A percentile compares a stretch with the other conserved stretches of the same genome.
phyloP scores from a whole-genome alignment of 2,888 invertebrate genomes.

The Xestobium rufovillosum region DNA sequence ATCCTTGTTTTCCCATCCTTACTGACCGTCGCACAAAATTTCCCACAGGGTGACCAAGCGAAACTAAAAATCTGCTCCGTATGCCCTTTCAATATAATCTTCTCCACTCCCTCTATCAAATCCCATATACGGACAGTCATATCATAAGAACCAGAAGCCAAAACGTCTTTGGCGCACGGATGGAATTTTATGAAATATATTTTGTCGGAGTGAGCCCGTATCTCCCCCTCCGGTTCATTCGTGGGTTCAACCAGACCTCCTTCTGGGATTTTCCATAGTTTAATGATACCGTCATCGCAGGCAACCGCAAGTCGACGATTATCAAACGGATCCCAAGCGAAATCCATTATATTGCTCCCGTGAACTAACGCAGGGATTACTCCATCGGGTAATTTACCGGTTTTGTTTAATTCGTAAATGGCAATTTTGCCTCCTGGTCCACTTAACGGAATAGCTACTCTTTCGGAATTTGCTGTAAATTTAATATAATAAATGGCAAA shows the following conservation, averaged over 20 bases:
- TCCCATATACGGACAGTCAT: conserved; percentile 87
- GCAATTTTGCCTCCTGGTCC: conserved; percentile 89
- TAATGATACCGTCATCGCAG: conserved; percentile 71
- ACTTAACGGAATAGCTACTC: conserved; percentile 83
- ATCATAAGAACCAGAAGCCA: conserved; percentile 86
- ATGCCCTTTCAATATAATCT: conserved; percentile 65
- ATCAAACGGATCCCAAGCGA: conserved; percentile 92
- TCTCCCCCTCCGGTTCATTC: conserved; percentile 61
- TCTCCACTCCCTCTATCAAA: conserved; percentile 54
- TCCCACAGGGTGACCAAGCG: conserved; percentile 91
- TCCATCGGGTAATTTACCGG: conserved; percentile 70
- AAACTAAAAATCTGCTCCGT: conserved; percentile 85
- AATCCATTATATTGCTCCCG: conserved; percentile 83
- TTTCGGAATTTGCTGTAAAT: conserved; percentile 66
- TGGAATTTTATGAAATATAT: conserved; percentile 88
- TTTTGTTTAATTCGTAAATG: conserved; percentile 71
- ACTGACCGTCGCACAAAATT: conserved; percentile 77
- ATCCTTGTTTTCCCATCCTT: conserved; percentile 78
- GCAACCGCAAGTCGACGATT: conserved; percentile 72
- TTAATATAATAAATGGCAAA: conserved; percentile 10
- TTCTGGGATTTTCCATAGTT: conserved; percentile 37
- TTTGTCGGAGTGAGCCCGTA: conserved; percentile 81
- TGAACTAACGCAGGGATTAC: conserved; percentile 85
- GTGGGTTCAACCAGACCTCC: conserved; percentile 64
- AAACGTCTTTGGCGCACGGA: conserved; percentile 77